These are phyloP conservation scores for Beris chalybata DNA, from an alignment of 2,888 invertebrate genomes.

Conservation along the genomic window DNA sequence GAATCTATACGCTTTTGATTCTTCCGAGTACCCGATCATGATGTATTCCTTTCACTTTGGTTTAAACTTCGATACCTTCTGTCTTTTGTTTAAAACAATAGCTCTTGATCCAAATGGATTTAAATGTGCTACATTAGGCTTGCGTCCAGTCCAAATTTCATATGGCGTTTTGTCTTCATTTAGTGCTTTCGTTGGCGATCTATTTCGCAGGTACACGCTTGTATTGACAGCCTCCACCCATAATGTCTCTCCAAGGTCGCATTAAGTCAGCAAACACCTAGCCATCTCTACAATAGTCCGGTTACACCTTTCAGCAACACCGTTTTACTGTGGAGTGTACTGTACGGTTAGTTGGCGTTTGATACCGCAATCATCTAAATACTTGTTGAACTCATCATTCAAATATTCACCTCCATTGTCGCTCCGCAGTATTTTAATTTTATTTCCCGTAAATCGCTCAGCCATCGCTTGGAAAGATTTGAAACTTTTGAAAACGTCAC, in stretches of 20 bases:
- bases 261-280: slow-evolving; percentile 43
- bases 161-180: slow-evolving; percentile 40
- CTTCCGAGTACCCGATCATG: slow-evolving; percentile 3
- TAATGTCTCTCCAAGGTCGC: slow-evolving; percentile 40
- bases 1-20: slow-evolving; percentile 20
- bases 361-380: slow-evolving; percentile 42
- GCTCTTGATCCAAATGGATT: slow-evolving; percentile 39
- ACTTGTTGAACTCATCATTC: slow-evolving; percentile 39
- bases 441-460: slow-evolving; percentile 39
- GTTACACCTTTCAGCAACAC: slow-evolving; percentile 44
- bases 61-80: slow-evolving; percentile 6
- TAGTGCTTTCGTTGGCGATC: slow-evolving; percentile 30
- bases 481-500: slow-evolving; percentile 39
- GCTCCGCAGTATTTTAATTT: slow-evolving; percentile 43
- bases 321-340: slow-evolving; percentile 44
- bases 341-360: slow-evolving; percentile 41
- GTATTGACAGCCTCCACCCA: slow-evolving; percentile 42
- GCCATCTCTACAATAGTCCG: slow-evolving; percentile 43
- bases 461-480: slow-evolving; percentile 41
- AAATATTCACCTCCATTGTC: slow-evolving; percentile 45
- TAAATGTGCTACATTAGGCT: slow-evolving; percentile 37
- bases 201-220: slow-evolving; percentile 39
- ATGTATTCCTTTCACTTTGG: neutral
- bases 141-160: slow-evolving; percentile 40
- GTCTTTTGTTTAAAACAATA: slow-evolving; percentile 35